Evolutionary conservation across 2,888 invertebrate species (phyloP).

Genomic region (Drosophila silvestris): DNA sequence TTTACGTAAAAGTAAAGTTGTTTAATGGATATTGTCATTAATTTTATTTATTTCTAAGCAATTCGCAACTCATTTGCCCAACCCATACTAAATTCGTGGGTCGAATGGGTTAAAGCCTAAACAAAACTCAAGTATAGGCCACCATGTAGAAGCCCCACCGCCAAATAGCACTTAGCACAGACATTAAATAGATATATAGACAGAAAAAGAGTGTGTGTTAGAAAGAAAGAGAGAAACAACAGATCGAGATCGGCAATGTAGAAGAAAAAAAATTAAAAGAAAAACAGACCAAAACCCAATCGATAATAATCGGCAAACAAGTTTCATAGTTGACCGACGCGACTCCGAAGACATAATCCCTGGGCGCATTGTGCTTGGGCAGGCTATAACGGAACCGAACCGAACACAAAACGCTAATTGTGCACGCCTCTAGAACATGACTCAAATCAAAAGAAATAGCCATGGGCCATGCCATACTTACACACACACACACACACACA

Average conservation of each 20-base stretch:
- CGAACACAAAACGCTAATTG: conserved; percentile 74
- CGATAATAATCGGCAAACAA: conserved; percentile 75
- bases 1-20: neutral
- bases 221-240: neutral
- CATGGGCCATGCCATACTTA: conserved; percentile 50
- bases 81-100: conserved; percentile 43
- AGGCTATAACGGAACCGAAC: conserved; percentile 71
- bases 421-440: conserved; percentile 80
- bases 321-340: conserved; percentile 60
- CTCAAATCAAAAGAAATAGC: conserved; percentile 73
- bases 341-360: conserved; percentile 66
- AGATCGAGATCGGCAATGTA: conserved; percentile 45
- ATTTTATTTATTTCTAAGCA: conserved; percentile 60
- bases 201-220: conserved; percentile 24
- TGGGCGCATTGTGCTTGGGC: conserved; percentile 60
- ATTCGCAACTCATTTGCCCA: conserved; percentile 58
- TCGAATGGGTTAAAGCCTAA: conserved; percentile 21
- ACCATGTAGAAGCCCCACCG: conserved; percentile 51
- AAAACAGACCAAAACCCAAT: conserved; percentile 55
- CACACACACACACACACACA: conserved; percentile 6
- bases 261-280: neutral
- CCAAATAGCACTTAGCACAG: conserved; percentile 46
- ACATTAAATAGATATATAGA: conserved; percentile 34
- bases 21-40: conserved; percentile 34
- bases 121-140: conserved; percentile 61